Percentiles rank a stretch among this genome's conserved stretches.
phyloP scores from a whole-genome alignment of 1,140 invertebrate genomes.

The Ooceraea biroi region DNA sequence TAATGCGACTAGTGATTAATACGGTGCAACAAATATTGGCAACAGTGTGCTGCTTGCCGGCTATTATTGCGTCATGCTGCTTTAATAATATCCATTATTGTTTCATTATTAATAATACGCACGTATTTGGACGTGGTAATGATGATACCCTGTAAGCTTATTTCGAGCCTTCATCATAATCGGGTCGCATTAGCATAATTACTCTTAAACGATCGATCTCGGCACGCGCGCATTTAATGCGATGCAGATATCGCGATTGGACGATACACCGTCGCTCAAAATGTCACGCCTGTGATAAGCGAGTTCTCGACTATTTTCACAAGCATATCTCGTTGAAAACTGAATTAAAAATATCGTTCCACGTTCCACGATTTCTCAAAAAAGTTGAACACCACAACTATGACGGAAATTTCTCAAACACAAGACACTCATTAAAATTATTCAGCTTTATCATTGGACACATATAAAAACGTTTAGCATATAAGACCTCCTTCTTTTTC shows the following conservation, averaged over 20 bases:
- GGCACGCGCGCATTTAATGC: slow-evolving; percentile 48
- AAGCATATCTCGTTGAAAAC: not conserved
- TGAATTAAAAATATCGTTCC: not conserved
- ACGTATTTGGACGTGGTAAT: slow-evolving; percentile 64
- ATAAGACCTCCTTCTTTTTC: not conserved
- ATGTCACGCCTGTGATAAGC: not conserved
- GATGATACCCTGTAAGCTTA: slow-evolving; percentile 60
- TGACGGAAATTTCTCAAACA: not conserved
- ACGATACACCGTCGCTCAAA: slow-evolving; percentile 8
- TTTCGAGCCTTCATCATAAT: slow-evolving; percentile 61
- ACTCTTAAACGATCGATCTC: slow-evolving; percentile 63
- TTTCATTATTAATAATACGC: slow-evolving; percentile 65
- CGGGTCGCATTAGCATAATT: slow-evolving; percentile 60
- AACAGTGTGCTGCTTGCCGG: slow-evolving; percentile 45
- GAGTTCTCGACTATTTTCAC: not conserved
- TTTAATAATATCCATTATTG: slow-evolving; percentile 64
- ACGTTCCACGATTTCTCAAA: not conserved
- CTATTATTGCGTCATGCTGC: slow-evolving; percentile 61
- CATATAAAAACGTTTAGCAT: not conserved
- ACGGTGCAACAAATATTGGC: slow-evolving; percentile 54
- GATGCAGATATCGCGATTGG: slow-evolving; percentile 38
- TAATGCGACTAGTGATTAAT: slow-evolving; percentile 59
- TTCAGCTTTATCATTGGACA: no score
- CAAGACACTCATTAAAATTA: no score
- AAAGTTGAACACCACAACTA: not conserved